Percentiles rank a stretch among this genome's conserved stretches.
Conservation (phyloP, 2,113 vertebrate species). For the Phalacrocorax pelagicus region DNA sequence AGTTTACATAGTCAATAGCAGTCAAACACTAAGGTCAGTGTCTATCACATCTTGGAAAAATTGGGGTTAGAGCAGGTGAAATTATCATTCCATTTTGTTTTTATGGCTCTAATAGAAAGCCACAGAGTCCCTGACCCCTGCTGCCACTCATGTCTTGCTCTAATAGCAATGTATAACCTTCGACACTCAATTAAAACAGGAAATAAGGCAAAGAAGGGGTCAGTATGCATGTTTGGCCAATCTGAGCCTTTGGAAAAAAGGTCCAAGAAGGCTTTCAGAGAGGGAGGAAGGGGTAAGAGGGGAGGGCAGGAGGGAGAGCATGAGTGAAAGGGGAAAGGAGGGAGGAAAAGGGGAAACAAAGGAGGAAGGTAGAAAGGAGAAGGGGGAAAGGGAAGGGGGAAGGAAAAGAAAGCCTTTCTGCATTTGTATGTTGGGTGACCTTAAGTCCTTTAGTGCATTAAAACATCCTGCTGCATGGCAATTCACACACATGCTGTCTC, state of each 20-base stretch:
- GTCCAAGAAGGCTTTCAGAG: slow-evolving; percentile 36
- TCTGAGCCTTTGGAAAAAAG: slow-evolving; percentile 48
- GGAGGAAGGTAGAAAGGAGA: neutral
- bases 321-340: neutral
- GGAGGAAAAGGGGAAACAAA: neutral
- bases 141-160: slow-evolving; percentile 71
- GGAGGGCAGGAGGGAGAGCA: neutral
- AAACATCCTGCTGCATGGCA: neutral
- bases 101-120: slow-evolving; percentile 75
- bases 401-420: neutral
- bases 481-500: neutral
- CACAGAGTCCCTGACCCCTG: slow-evolving; percentile 70
- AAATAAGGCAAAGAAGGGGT: slow-evolving; percentile 74
- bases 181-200: slow-evolving; percentile 76
- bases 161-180: slow-evolving; percentile 74
- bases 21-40: slow-evolving; percentile 77
- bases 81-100: slow-evolving; percentile 78
- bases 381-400: neutral
- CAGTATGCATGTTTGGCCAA: slow-evolving; percentile 64
- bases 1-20: slow-evolving; percentile 78
- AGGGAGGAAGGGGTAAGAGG: neutral
- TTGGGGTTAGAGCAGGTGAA: slow-evolving; percentile 80
- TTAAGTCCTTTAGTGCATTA: neutral
- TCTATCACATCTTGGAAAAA: slow-evolving; percentile 74
- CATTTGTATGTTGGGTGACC: neutral